phyloP scores from a whole-genome alignment of 2,888 invertebrate genomes.

The Acanthosepion esculentum region DNA sequence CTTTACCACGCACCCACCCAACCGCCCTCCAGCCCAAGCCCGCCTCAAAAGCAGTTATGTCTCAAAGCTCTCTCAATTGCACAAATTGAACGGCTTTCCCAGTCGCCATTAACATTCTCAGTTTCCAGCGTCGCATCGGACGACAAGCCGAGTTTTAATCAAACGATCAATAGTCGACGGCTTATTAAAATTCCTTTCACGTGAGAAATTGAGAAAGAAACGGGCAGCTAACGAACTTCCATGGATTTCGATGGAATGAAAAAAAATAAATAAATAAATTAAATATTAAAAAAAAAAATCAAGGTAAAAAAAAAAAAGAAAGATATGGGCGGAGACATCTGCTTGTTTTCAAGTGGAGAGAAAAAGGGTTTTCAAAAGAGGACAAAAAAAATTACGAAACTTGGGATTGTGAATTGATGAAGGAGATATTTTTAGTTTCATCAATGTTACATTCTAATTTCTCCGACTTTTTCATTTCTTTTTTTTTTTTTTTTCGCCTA shows the following conservation, averaged over 20 bases:
- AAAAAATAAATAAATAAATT: not conserved
- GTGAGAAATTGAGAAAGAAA: not conserved
- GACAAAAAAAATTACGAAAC: no score
- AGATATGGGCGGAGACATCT: no score
- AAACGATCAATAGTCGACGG: not conserved
- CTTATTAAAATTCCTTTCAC: slow-evolving; percentile 33
- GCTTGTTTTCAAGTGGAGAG: no score
- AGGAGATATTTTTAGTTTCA: no score
- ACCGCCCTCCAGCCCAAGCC: not conserved
- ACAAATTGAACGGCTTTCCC: not conserved
- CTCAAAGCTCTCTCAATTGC: not conserved
- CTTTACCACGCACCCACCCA: not conserved
- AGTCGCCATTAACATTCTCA: not conserved
- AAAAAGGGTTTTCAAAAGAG: no score
- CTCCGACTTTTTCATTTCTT: no score
- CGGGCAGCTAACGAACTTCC: not conserved
- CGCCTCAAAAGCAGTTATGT: no score
- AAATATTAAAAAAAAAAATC: not conserved
- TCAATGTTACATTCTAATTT: no score
- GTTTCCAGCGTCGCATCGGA: not conserved
- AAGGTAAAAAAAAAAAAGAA: no score
- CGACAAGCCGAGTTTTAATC: not conserved
- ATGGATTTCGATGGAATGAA: not conserved
- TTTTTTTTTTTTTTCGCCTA: no score
- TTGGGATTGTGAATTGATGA: no score